phyloP scores from a whole-genome alignment of 2,797 vertebrate species.

The Helarctos malayanus region DNA sequence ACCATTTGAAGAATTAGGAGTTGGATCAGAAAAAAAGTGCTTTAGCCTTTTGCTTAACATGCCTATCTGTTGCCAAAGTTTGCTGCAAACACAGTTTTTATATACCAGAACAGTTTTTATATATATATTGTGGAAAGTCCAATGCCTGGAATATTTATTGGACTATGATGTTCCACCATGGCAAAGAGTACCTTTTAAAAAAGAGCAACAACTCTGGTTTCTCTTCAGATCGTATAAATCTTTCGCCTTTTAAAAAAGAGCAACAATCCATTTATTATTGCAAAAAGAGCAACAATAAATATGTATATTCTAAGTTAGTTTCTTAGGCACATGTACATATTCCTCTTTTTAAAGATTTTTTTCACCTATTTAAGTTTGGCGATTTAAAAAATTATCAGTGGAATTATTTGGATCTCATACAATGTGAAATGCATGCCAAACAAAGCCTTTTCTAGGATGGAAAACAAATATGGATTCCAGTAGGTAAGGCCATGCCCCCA shows the following conservation, averaged over 20 bases:
- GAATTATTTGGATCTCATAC: constrained; percentile 1
- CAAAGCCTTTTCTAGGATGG: background rate
- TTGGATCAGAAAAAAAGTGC: background rate
- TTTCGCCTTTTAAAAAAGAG: constrained; percentile 1
- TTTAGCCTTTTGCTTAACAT: background rate
- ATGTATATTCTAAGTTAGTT: constrained; percentile 17
- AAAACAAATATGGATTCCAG: constrained; percentile 22
- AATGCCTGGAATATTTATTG: background rate
- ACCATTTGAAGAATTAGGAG: background rate
- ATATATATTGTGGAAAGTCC: background rate
- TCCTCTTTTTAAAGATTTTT: background rate
- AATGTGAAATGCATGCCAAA: background rate
- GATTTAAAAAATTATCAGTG: constrained; percentile 37
- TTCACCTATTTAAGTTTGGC: background rate
- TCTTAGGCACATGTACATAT: background rate
- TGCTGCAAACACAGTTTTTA: constrained; percentile 18
- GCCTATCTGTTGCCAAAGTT: background rate
- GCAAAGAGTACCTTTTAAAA: background rate
- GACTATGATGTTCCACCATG: background rate
- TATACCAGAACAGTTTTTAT: background rate
- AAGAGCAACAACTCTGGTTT: background rate
- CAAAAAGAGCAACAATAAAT: constrained; percentile 31
- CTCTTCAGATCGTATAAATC: too few relatives aligned
- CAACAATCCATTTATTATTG: background rate
- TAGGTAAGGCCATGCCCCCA: background rate